Conservation (phyloP, 2,797 vertebrate species). For the Thripadectes ignobilis region DNA sequence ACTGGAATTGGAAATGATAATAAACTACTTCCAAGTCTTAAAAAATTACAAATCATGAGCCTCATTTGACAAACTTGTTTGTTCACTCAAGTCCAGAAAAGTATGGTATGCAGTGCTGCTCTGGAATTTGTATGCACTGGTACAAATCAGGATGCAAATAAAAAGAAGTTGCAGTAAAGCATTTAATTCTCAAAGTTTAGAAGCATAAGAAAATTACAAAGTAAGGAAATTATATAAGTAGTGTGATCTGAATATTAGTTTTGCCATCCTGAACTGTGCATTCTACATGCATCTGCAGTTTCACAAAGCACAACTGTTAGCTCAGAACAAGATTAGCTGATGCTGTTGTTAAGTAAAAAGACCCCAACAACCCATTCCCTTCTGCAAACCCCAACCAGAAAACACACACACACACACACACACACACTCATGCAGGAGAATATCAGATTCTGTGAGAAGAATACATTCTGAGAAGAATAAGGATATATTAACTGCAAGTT, state of each 20-base stretch:
- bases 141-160: not conserved
- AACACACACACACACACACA: no score
- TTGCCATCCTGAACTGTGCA: not conserved
- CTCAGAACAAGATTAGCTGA: not conserved
- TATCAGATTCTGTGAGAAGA: not conserved
- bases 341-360: not conserved
- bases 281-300: not conserved
- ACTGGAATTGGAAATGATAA: not conserved
- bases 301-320: not conserved
- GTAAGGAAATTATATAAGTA: not conserved
- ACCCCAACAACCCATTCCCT: fast-evolving
- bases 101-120: not conserved
- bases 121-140: not conserved
- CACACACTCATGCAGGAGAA: not conserved
- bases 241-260: not conserved
- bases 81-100: not conserved
- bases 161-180: not conserved
- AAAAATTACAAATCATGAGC: not conserved
- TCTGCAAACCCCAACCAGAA: not conserved
- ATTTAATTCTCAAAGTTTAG: not conserved
- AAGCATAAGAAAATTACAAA: not conserved
- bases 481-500: not conserved
- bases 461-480: not conserved
- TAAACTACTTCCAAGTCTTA: not conserved
- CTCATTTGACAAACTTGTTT: not conserved